A percentile compares a stretch with the other conserved stretches of the same genome.
Evolutionary conservation across 2,888 invertebrate genomes (phyloP).

Genomic region (Bhutanitis thaidina): DNA sequence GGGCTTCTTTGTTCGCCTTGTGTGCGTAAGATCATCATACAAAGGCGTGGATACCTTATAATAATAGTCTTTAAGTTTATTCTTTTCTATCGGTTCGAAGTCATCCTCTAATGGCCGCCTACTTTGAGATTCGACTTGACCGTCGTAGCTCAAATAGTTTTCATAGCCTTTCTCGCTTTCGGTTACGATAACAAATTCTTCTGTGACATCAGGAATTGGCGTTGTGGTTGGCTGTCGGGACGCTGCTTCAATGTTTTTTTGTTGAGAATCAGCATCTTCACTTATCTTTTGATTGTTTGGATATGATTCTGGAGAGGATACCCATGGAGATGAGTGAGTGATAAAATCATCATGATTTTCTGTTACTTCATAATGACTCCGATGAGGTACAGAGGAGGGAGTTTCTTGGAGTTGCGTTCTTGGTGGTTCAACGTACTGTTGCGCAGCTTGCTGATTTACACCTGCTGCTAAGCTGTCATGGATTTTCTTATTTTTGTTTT

Average conservation of each 20-base stretch:
- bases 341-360: conserved; percentile 56
- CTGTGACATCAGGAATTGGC: conserved; percentile 48
- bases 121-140: conserved; percentile 66
- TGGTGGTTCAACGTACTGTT: conserved; percentile 51
- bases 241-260: conserved; percentile 38
- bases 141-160: conserved; percentile 65
- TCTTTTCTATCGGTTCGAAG: conserved; percentile 66
- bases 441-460: conserved; percentile 52
- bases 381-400: conserved; percentile 34
- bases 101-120: conserved; percentile 69
- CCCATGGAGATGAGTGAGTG: conserved; percentile 61
- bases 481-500: conserved; percentile 54
- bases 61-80: conserved; percentile 70
- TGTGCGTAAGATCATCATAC: conserved; percentile 51
- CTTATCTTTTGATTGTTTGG: conserved; percentile 42
- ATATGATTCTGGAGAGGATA: conserved; percentile 49
- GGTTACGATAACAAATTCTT: conserved; percentile 66
- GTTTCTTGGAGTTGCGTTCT: conserved; percentile 36
- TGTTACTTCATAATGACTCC: conserved; percentile 67
- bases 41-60: conserved; percentile 66
- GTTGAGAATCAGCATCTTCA: conserved; percentile 47
- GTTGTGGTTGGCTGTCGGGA: conserved; percentile 50
- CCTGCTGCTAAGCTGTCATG: conserved; percentile 58
- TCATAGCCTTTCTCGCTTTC: conserved; percentile 64
- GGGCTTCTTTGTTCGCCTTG: conserved; percentile 64